Evolutionary conservation across 1,140 invertebrate species (phyloP).

Genomic region (Caenorhabditis briggsae): DNA sequence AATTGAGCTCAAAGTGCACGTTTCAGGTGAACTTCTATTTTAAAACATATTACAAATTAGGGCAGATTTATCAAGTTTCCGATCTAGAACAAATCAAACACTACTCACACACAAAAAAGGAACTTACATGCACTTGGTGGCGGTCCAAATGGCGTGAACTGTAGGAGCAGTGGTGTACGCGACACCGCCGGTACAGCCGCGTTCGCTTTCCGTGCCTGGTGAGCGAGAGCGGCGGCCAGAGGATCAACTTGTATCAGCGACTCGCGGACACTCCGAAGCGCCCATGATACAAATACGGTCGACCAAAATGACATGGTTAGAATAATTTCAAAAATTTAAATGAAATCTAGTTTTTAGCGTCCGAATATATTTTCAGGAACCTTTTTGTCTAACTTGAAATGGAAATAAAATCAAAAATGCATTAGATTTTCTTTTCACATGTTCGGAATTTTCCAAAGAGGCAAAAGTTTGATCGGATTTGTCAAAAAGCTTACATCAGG

Average conservation of each 20-base stretch:
- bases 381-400: background rate
- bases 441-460: background rate
- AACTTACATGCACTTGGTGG: constrained; percentile 57
- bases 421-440: background rate
- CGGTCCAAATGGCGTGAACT: constrained; percentile 64
- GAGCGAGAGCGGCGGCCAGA: constrained; percentile 60
- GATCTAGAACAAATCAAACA: no score
- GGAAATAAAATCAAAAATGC: background rate
- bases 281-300: constrained; percentile 63
- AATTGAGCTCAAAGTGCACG: no score
- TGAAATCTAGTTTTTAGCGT: no score
- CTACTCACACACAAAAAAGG: background rate
- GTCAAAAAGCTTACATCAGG: constrained; percentile 16
- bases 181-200: constrained; percentile 31
- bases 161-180: constrained; percentile 63
- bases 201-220: constrained; percentile 53
- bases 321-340: background rate
- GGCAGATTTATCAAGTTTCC: no score
- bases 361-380: no score
- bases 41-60: no score
- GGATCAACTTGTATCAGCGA: constrained; percentile 63
- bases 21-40: no score
- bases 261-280: constrained; percentile 62
- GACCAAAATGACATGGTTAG: constrained; percentile 50
- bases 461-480: no score